phyloP scores from a whole-genome alignment of 2,888 invertebrate species.

The Leptopilina syphax region DNA sequence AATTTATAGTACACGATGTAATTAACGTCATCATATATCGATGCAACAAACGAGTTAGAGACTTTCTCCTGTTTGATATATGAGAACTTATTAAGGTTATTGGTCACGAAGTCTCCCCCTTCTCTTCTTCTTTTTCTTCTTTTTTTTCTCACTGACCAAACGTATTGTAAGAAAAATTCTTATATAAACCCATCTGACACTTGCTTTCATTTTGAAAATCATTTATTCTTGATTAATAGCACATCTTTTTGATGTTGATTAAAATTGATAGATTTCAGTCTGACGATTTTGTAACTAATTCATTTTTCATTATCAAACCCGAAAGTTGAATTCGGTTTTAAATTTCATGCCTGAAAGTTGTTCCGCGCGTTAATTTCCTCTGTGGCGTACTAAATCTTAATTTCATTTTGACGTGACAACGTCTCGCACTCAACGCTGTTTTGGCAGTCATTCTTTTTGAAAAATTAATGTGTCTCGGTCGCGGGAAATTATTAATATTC shows the following conservation, averaged over 20 bases:
- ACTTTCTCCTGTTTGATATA: conserved; percentile 18
- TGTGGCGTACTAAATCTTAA: neutral
- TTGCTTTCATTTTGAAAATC: neutral
- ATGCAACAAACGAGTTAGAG: conserved; percentile 16
- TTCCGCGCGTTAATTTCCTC: neutral
- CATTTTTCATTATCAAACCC: neutral
- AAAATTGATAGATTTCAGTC: neutral
- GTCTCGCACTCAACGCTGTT: no score
- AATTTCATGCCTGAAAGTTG: conserved; percentile 1
- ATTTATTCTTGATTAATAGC: conserved; percentile 1
- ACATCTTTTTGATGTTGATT: neutral
- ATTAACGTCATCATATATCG: conserved; percentile 15
- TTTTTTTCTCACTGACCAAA: neutral
- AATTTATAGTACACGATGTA: conserved; percentile 22
- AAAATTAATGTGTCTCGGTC: no score
- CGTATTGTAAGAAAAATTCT: neutral
- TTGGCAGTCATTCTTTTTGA: no score
- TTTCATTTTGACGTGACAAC: neutral
- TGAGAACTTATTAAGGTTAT: conserved; percentile 16
- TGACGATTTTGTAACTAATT: neutral
- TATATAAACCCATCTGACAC: conserved; percentile 15
- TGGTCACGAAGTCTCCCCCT: conserved; percentile 17
- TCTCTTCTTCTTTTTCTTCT: neutral
- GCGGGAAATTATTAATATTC: no score
- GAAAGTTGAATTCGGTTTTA: neutral